phyloP scores from a whole-genome alignment of 2,888 invertebrate genomes.

The Plebejus melissa region DNA sequence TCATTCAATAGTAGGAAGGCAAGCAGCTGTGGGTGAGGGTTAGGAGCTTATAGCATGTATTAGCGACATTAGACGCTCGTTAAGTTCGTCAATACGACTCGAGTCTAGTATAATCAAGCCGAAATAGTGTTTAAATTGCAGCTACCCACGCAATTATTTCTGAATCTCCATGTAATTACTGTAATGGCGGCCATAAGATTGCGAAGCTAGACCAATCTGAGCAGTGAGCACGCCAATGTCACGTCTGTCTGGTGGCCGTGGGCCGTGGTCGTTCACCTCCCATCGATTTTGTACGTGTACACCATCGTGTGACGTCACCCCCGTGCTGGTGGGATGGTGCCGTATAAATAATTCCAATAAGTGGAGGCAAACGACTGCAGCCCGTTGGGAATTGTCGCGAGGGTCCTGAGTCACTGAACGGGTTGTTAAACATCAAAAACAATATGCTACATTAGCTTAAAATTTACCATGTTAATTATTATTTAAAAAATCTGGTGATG shows the following conservation, averaged over 20 bases:
- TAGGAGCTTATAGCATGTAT: neutral
- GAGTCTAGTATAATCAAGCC: neutral
- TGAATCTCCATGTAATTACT: slow-evolving; percentile 9
- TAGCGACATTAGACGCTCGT: neutral
- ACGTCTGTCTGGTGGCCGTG: slow-evolving; percentile 11
- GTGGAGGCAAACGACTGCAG: neutral
- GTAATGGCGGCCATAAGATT: slow-evolving; percentile 10
- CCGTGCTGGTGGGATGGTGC: neutral
- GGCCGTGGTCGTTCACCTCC: slow-evolving; percentile 25
- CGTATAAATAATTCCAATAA: slow-evolving; percentile 1
- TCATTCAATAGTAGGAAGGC: no score
- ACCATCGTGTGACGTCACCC: slow-evolving; percentile 10
- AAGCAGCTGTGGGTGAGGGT: no score
- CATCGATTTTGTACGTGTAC: slow-evolving; percentile 23
- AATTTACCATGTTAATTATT: neutral
- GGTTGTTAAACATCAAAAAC: neutral
- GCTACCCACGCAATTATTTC: slow-evolving; percentile 3
- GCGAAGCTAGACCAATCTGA: neutral
- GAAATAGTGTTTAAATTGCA: neutral
- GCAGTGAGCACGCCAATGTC: neutral
- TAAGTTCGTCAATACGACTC: neutral
- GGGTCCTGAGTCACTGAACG: neutral
- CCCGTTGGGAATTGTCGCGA: neutral
- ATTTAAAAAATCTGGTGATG: no score
- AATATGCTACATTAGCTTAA: neutral